Base-by-base conservation (phyloP, 1,140 invertebrate genomes). In the Nymphalis io region DNA sequence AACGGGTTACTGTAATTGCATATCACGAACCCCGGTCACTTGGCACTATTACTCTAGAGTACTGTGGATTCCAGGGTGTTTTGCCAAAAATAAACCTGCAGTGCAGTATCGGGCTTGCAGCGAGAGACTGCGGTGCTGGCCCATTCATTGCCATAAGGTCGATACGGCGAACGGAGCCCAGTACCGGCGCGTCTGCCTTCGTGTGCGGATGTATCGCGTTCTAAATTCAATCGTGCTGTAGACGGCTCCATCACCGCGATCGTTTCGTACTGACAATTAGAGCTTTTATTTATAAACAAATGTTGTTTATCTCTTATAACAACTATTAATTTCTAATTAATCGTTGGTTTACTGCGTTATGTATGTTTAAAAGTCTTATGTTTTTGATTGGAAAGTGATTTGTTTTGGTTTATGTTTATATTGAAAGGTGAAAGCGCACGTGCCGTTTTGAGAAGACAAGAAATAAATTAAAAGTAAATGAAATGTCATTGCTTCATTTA, bases 31-130 rank as follows among this genome's bases (percentile, higher is more conserved):
- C 46, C 73, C 51, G 60, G 44, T 70, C 67, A 65, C 74, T 83
- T 87, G 83, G 83, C 83, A 83, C 60, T 79, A 68, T 76, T 73
- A 75, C n/a, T 73, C 70, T 67, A 59, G 65, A 70, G 60, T 57
- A 77, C 67, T 63, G 70, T 67, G 33, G 66, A 46, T 81, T 76
- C 77, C 71, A 80, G 80, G 79, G 80, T 85, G 78, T 68, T 75
- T 75, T 89, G 86, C 86, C 88, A 90, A 86, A 87, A 90, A 88
- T 88, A 90, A 88, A 85, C 79, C 88, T 90, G 88, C 88, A 90
- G 78, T 89, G 88, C 88, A 89, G 88, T 87, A 78, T 74, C 72
- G 75, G 73, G 80, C 84, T 88, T 90, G 88, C 86, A 88, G 83
- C 78, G 80, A 60, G 70, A 75, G 74, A 83, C 81, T 88, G 85